A percentile compares a stretch with the other conserved stretches of the same genome.
Conservation (phyloP, 2,113 vertebrate genomes). For the Zosterops borbonicus region DNA sequence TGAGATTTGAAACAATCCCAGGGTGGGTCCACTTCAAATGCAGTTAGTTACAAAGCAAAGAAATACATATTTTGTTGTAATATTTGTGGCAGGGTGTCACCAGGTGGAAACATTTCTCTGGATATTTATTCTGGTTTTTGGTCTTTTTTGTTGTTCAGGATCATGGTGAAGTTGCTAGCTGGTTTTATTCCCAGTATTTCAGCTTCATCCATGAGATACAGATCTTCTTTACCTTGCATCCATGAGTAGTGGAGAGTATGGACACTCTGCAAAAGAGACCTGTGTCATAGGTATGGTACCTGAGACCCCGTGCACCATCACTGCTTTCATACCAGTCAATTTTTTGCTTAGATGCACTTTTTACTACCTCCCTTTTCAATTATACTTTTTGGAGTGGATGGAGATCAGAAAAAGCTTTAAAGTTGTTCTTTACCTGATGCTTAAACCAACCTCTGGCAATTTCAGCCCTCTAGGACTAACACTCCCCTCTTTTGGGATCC, state of each 20-base stretch:
- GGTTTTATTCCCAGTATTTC: not conserved
- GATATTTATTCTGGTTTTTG: not conserved
- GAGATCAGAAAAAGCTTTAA: not conserved
- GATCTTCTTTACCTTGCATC: not conserved
- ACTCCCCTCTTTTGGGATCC: not conserved
- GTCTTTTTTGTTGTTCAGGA: not conserved
- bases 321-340: not conserved
- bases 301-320: not conserved
- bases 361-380: not conserved
- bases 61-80: not conserved
- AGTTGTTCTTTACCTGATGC: not conserved
- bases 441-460: not conserved
- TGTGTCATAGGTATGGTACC: not conserved
- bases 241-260: not conserved
- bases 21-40: not conserved
- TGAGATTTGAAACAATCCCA: not conserved
- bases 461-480: not conserved
- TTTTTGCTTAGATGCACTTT: not conserved
- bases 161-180: not conserved
- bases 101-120: not conserved
- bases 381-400: not conserved
- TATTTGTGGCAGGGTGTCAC: not conserved
- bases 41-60: not conserved
- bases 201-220: not conserved
- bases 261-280: conserved; percentile 8